Percentiles rank a stretch among this genome's conserved stretches.
These are phyloP conservation scores for Perizoma affinitatum DNA, from an alignment of 2,888 invertebrate genomes.

Conservation along the genomic window DNA sequence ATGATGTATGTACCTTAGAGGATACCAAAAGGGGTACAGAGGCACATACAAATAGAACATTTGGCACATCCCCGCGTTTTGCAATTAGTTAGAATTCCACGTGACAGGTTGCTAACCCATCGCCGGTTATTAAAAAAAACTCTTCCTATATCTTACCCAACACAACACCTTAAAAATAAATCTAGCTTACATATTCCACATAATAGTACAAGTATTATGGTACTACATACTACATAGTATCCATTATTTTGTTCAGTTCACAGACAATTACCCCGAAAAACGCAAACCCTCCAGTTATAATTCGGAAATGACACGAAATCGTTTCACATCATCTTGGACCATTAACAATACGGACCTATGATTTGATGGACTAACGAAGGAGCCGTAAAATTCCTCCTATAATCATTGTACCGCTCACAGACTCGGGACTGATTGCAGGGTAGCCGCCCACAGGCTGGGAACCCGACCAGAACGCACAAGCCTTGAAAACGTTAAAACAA, in stretches of 20 bases:
- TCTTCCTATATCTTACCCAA: too few relatives aligned
- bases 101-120: too few relatives aligned
- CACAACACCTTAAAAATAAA: constrained; percentile 12
- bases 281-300: constrained; percentile 47
- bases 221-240: too few relatives aligned
- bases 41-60: too few relatives aligned
- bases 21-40: too few relatives aligned
- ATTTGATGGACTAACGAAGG: constrained; percentile 79
- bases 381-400: constrained; percentile 75
- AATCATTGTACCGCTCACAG: constrained; percentile 71
- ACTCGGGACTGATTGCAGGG: constrained; percentile 72
- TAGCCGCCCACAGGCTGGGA: constrained; percentile 72
- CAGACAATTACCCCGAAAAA: constrained; percentile 67
- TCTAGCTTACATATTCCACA: background rate
- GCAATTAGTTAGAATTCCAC: too few relatives aligned
- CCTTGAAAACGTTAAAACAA: constrained; percentile 54
- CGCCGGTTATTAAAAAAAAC: too few relatives aligned
- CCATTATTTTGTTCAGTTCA: constrained; percentile 47
- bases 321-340: constrained; percentile 61
- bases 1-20: too few relatives aligned
- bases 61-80: too few relatives aligned
- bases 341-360: constrained; percentile 71
- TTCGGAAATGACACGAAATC: constrained; percentile 73
- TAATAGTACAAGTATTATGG: too few relatives aligned
- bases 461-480: constrained; percentile 52